phyloP scores from a whole-genome alignment of 2,888 invertebrate genomes.

The Nephrotoma guestfalica region DNA sequence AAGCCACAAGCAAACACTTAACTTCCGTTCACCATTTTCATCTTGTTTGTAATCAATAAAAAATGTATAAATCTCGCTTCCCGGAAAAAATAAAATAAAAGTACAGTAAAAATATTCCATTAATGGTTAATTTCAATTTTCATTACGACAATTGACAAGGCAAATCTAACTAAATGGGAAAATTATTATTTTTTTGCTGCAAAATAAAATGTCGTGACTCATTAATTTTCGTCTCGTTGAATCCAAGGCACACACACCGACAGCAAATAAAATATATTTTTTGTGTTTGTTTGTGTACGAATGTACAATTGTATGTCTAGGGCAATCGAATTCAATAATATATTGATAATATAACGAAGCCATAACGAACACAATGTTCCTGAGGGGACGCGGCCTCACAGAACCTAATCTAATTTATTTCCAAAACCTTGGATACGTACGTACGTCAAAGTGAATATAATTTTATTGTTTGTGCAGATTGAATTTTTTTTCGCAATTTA shows the following conservation, averaged over 20 bases:
- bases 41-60: too few relatives aligned
- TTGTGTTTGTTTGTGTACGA: not conserved
- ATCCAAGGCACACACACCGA: not conserved
- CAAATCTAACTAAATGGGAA: not conserved
- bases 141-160: not conserved
- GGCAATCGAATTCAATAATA: too few relatives aligned
- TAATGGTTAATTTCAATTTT: not conserved
- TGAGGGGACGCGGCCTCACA: not conserved
- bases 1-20: too few relatives aligned
- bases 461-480: not conserved
- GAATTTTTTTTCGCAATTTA: not conserved
- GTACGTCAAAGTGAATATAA: not conserved
- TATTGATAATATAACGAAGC: too few relatives aligned
- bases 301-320: not conserved
- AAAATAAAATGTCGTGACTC: not conserved
- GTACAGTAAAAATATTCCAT: not conserved
- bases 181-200: not conserved
- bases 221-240: not conserved
- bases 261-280: not conserved
- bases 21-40: too few relatives aligned
- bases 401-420: not conserved
- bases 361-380: too few relatives aligned
- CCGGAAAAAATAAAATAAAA: too few relatives aligned
- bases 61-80: too few relatives aligned
- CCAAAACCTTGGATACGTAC: not conserved